phyloP scores from a whole-genome alignment of 2,888 invertebrate genomes.

The Leptothorax acervorum region DNA sequence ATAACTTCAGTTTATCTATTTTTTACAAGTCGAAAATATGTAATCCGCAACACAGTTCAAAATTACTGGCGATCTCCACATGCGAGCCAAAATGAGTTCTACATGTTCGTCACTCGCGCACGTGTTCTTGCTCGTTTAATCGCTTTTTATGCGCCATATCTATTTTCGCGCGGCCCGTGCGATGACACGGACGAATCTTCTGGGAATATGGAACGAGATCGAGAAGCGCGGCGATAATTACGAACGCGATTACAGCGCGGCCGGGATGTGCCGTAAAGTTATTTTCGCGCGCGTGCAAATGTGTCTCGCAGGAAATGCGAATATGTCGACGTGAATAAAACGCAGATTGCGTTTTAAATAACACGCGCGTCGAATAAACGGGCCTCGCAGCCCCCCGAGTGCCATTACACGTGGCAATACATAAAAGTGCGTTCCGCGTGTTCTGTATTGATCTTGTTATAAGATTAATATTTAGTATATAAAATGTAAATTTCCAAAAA shows the following conservation, averaged over 20 bases:
- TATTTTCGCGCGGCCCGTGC: constrained; percentile 30
- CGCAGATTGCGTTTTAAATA: constrained; percentile 31
- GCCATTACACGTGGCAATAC: neutral
- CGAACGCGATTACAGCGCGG: constrained; percentile 43
- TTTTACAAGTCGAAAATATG: constrained; percentile 6
- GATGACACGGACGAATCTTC: constrained; percentile 33
- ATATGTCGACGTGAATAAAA: constrained; percentile 33
- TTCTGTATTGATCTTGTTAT: neutral
- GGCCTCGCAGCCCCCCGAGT: neutral
- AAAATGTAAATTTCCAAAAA: neutral
- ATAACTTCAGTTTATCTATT: neutral
- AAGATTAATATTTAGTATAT: neutral
- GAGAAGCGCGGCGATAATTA: constrained; percentile 46
- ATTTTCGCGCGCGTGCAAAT: constrained; percentile 39
- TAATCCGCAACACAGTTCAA: neutral
- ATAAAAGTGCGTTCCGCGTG: neutral
- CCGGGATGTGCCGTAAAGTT: constrained; percentile 39
- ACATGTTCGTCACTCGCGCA: neutral
- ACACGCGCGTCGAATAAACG: constrained; percentile 15
- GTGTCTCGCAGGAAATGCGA: constrained; percentile 49
- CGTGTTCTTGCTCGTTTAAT: constrained; percentile 39
- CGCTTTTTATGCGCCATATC: constrained; percentile 41
- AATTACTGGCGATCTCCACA: neutral
- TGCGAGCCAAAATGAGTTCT: neutral
- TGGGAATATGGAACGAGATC: constrained; percentile 47